A percentile compares a stretch with the other conserved stretches of the same genome.
Conservation (phyloP, 2,888 invertebrate species). For the Cosmorhoe ocellata region DNA sequence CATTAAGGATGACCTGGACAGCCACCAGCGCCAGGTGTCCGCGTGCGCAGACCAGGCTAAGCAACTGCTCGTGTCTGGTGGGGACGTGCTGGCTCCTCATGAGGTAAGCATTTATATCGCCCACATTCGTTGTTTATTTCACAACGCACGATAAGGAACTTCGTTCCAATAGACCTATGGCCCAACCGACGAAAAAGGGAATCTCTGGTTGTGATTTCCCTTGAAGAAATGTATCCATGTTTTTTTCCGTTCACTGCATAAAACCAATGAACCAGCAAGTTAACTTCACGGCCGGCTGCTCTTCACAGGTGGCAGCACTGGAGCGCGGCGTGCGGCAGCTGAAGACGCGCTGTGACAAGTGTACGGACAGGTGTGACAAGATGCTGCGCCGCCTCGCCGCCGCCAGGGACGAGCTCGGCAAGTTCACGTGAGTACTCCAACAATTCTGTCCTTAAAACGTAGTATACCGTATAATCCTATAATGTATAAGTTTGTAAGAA, state of each 20-base stretch:
- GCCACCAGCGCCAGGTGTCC: constrained; percentile 91
- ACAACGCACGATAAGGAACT: neutral
- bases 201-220: too few species aligned
- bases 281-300: neutral
- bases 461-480: too few species aligned
- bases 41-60: constrained; percentile 95
- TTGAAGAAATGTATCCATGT: too few species aligned
- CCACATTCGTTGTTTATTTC: too few species aligned
- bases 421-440: constrained; percentile 83
- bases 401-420: constrained; percentile 93
- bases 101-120: constrained; percentile 76
- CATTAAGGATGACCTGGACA: constrained; percentile 94
- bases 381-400: constrained; percentile 88
- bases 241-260: too few species aligned
- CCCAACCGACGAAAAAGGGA: too few species aligned
- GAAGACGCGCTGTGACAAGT: constrained; percentile 91
- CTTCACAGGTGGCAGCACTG: constrained; percentile 85
- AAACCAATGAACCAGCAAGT: too few species aligned
- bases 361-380: constrained; percentile 90
- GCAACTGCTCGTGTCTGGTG: constrained; percentile 93
- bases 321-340: constrained; percentile 93
- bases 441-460: too few species aligned
- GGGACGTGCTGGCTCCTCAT: constrained; percentile 95
- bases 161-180: too few species aligned
- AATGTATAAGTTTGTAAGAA: too few species aligned